Percentiles rank a stretch among this genome's conserved stretches.
phyloP scores from a whole-genome alignment of 1,140 invertebrate genomes.

The Sarcophaga bullata region DNA sequence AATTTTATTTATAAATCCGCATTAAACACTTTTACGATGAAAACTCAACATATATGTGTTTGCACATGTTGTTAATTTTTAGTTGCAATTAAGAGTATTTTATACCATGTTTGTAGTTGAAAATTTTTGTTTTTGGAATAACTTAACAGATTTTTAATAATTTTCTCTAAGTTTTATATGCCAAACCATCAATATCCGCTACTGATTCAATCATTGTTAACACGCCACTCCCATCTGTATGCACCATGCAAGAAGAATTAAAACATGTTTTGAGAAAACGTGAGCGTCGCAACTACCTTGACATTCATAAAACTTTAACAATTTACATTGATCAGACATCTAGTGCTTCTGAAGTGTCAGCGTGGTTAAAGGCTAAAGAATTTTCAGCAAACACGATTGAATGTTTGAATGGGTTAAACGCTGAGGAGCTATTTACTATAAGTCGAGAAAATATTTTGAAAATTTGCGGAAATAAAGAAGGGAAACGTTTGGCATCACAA shows the following conservation, averaged over 20 bases:
- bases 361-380: slow-evolving; percentile 78
- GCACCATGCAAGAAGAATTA: slow-evolving; percentile 67
- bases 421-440: slow-evolving; percentile 74
- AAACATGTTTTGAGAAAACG: slow-evolving; percentile 70
- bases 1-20: no score
- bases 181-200: neutral
- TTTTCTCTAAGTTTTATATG: neutral
- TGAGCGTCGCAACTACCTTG: slow-evolving; percentile 68
- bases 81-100: no score
- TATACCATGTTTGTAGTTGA: no score
- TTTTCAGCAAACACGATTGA: slow-evolving; percentile 73
- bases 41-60: no score
- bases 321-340: slow-evolving; percentile 75
- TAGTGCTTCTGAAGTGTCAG: slow-evolving; percentile 71
- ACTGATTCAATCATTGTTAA: neutral
- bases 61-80: no score
- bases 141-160: no score
- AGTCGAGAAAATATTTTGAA: slow-evolving; percentile 71
- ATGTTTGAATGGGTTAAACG: slow-evolving; percentile 72
- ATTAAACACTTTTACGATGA: no score
- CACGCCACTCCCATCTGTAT: neutral
- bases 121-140: no score
- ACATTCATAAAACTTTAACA: slow-evolving; percentile 74
- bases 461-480: slow-evolving; percentile 74
- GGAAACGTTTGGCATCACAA: slow-evolving; percentile 75